phyloP scores from a whole-genome alignment of 2,888 invertebrate species.

The Neocrepidodera transversa region DNA sequence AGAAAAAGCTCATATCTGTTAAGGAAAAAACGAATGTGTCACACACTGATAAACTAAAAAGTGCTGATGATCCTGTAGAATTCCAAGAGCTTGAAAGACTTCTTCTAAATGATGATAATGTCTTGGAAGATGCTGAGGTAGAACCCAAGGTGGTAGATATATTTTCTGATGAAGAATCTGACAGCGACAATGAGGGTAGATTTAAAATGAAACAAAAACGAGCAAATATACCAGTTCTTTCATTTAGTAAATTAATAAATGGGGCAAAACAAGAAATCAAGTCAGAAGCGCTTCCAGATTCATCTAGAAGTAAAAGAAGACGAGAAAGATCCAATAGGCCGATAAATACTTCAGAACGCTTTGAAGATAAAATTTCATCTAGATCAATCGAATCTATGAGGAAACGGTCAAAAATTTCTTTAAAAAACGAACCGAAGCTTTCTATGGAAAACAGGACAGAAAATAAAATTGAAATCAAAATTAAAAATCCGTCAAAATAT shows the following conservation, averaged over 20 bases:
- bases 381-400: constrained; percentile 9
- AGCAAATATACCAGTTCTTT: constrained; percentile 39
- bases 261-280: constrained; percentile 39
- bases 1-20: background rate
- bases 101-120: constrained; percentile 43
- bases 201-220: constrained; percentile 50
- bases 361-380: constrained; percentile 13
- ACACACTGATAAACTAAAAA: constrained; percentile 1
- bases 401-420: constrained; percentile 30
- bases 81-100: constrained; percentile 39
- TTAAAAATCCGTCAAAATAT: constrained; percentile 56
- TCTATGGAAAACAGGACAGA: constrained; percentile 42
- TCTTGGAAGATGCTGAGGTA: constrained; percentile 47
- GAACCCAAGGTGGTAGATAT: constrained; percentile 54
- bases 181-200: constrained; percentile 58
- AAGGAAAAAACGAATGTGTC: constrained; percentile 6
- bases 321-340: constrained; percentile 15
- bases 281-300: constrained; percentile 32
- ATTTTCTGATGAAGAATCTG: constrained; percentile 59
- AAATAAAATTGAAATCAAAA: constrained; percentile 57
- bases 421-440: constrained; percentile 37
- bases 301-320: constrained; percentile 7
- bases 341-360: constrained; percentile 3
- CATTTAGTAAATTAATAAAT: constrained; percentile 47
- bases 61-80: constrained; percentile 36